Base-by-base conservation (phyloP, 2,888 invertebrate genomes). In the Cephus pygmeus region DNA sequence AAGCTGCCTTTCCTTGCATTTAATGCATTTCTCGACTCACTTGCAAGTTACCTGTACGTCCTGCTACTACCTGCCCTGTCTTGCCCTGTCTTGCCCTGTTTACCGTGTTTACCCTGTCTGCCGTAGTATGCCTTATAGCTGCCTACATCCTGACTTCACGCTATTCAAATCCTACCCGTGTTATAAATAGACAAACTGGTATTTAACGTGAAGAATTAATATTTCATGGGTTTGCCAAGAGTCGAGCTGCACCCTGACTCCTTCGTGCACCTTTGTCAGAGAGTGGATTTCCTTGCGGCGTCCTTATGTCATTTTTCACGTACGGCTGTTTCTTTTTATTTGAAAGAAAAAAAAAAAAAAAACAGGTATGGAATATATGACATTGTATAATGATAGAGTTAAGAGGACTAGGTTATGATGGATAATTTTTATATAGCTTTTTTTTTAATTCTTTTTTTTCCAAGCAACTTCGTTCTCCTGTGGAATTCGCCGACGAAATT, bases 121-220 rank as follows among this genome's bases (percentile, higher is more conserved):
- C 56, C 56, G 23, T 0, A 9, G 56, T 56, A 56, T 56, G 56
- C 56, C 56, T 56, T 56, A 56, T 23, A 56, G 23, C 56, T 56
- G 56, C 56, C 56, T 56, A 56, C 56, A 56, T 56, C 9, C 56
- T 9, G 56, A 56, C 23, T 23, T 56, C 56, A 1, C 9, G 23
- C 34, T 31, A 71, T 71, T 71, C 71, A 71, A 71, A 31, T 81
- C 73, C 81, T 79, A 79, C 76, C 77, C 79, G 81, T 23, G 83
- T 83, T 86, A 86, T 86, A 86, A 86, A 86, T 86, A 86, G 86
- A 81, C 81, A 81, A 83, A 83, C 85, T 81, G 81, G 81, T 81
- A 82, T 81, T 85, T 81, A 81, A 80, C 80, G 77, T 35, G 79
- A 77, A 79, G 76, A 80, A 85, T 83, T 81, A 81, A 83, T 83